These are phyloP conservation scores for Microplitis demolitor DNA, from an alignment of 1,140 invertebrate genomes.

Conservation along the genomic window DNA sequence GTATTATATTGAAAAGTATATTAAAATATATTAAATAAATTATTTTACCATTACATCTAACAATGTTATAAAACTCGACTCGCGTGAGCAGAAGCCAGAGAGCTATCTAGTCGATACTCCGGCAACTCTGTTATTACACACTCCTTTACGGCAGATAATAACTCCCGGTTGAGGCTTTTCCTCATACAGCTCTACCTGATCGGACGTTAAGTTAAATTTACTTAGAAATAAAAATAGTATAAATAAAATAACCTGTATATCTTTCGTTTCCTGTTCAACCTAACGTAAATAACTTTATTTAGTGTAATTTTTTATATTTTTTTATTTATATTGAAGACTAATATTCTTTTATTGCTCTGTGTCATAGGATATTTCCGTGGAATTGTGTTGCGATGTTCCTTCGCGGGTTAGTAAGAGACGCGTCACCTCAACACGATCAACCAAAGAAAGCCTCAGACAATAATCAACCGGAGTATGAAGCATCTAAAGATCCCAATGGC, in stretches of 20 bases:
- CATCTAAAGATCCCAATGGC: constrained; percentile 46
- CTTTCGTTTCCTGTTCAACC: background rate
- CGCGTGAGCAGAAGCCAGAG: constrained; percentile 9
- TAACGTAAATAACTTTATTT: background rate
- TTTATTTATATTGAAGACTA: background rate
- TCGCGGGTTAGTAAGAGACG: constrained; percentile 69
- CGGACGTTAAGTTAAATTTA: constrained; percentile 6
- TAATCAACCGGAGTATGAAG: constrained; percentile 23
- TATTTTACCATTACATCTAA: background rate
- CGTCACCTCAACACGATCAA: constrained; percentile 56
- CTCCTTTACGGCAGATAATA: constrained; percentile 21
- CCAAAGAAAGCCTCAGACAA: background rate
- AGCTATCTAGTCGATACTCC: background rate
- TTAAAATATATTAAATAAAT: background rate
- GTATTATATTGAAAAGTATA: background rate
- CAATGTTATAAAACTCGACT: constrained; percentile 4
- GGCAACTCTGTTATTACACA: constrained; percentile 19
- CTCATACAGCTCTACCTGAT: constrained; percentile 1
- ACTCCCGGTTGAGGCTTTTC: constrained; percentile 12
- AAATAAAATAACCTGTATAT: background rate
- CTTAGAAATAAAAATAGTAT: constrained; percentile 3
- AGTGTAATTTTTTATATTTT: background rate
- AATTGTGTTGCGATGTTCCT: constrained; percentile 67
- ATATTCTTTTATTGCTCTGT: background rate
- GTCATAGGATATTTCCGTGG: constrained; percentile 73